Evolutionary conservation across 2,797 vertebrate species (phyloP), one percentile per base, ranked within the genome.

Genomic region (Oryzias dopingdopingensis): DNA sequence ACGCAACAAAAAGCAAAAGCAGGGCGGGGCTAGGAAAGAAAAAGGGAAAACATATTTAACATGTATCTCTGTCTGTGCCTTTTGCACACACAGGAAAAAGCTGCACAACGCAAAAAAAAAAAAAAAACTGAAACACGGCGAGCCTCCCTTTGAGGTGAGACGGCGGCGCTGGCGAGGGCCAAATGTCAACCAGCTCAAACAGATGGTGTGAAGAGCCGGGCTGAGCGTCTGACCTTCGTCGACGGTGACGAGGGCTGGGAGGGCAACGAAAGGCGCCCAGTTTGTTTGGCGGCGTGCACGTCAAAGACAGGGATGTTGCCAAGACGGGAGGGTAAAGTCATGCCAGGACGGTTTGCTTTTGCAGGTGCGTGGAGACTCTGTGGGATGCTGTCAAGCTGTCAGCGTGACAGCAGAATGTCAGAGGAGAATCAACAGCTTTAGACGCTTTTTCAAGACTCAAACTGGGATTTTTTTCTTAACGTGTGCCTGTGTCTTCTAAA

Each of bases 151-250:
- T 60, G 75, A 79, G 70, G 74, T 65, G 73, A 82, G 70, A 74
- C 71, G 72, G 66, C 71, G 72, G 59, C 17, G 58, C 69, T 77
- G 82, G 80, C 74, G 2, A 0, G 52, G 78, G 82, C 84, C 73
- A 85, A 90, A 87, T 85, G 86, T 91, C 87, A 84, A 72, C 76
- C 75, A 84, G 77, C 78, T 72, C 75, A 82, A 86, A 80, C 89
- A 91, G 87, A 89, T 89, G 89, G 88, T 76, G 79, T 74, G 77
- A 85, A 75, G 81, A 74, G 69, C 70, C 12, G 22, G 52, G 63
- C 65, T 46, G 72, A 72, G 74, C 23, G 59, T 50, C 70, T 69
- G 79, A 81, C 80, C 81, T 74, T 77, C 57, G 72, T 50, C 23
- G 49, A 55, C 50, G 23, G 53, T 23, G 59, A 76, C 60, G 41